These are phyloP conservation scores for Lophotis ruficrista DNA, from an alignment of 2,113 vertebrate genomes.

Conservation along the genomic window DNA sequence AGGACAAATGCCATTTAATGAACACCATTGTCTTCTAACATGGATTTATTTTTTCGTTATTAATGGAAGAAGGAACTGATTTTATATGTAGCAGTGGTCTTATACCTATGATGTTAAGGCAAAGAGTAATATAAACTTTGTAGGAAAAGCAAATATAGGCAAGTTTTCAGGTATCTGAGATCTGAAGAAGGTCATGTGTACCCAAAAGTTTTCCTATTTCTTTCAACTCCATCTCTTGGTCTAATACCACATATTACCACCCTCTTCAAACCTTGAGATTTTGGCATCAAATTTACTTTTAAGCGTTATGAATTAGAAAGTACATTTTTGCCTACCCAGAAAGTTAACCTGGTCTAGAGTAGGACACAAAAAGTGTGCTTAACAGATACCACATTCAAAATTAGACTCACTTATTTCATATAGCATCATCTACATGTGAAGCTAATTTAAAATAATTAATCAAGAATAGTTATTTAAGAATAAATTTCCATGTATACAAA, in stretches of 20 bases:
- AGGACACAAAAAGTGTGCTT: background rate
- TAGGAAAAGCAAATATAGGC: background rate
- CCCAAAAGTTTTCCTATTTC: background rate
- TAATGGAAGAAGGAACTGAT: background rate
- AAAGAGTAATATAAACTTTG: background rate
- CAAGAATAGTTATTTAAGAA: background rate
- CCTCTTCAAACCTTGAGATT: background rate
- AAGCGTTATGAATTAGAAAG: background rate
- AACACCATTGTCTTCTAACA: background rate
- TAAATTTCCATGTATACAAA: background rate
- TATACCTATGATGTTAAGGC: background rate
- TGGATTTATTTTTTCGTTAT: background rate
- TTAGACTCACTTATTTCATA: background rate
- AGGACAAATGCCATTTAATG: background rate
- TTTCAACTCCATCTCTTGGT: background rate
- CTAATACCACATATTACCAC: background rate
- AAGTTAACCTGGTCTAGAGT: background rate
- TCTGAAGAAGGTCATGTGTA: background rate
- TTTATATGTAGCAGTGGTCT: background rate
- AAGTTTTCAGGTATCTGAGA: background rate
- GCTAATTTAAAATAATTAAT: background rate
- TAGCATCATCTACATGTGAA: background rate
- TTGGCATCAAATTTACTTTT: background rate
- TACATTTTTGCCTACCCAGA: background rate
- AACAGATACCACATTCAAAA: background rate